Evolutionary conservation across 2,888 invertebrate species (phyloP).

Genomic region (Dryomyza anilis): DNA sequence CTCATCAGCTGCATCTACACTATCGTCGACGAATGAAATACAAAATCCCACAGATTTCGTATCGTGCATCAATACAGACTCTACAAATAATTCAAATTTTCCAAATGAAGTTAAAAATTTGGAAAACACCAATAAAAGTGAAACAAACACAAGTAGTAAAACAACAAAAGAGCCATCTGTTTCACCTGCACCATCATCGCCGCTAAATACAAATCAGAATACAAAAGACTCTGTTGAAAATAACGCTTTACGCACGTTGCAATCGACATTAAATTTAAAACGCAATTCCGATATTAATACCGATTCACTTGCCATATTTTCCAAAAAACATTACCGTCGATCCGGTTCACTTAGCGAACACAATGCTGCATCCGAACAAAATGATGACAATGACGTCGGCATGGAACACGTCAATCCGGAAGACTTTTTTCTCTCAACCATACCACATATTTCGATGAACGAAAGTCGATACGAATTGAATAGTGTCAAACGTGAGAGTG

Average conservation of each 20-base stretch:
- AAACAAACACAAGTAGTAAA: slow-evolving; percentile 33
- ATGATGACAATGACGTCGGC: slow-evolving; percentile 46
- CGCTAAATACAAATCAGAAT: background rate
- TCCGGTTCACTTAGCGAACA: slow-evolving; percentile 44
- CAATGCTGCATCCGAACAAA: slow-evolving; percentile 28
- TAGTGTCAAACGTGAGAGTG: slow-evolving; percentile 57
- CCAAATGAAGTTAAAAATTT: slow-evolving; percentile 11
- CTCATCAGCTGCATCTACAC: slow-evolving; percentile 43
- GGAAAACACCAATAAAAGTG: slow-evolving; percentile 25
- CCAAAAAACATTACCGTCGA: slow-evolving; percentile 54
- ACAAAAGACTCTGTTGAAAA: background rate
- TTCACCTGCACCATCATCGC: slow-evolving; percentile 20
- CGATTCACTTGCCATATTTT: slow-evolving; percentile 57
- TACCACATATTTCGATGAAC: slow-evolving; percentile 60
- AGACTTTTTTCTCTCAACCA: slow-evolving; percentile 58
- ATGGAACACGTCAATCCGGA: slow-evolving; percentile 58
- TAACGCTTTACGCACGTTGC: background rate
- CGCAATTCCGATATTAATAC: slow-evolving; percentile 52
- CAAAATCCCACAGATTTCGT: background rate
- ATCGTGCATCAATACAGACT: slow-evolving; percentile 4
- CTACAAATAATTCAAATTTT: background rate
- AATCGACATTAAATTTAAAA: slow-evolving; percentile 38
- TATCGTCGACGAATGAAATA: no score
- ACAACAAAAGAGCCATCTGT: background rate
- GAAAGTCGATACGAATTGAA: slow-evolving; percentile 57